Evolutionary conservation across 2,888 invertebrate genomes (phyloP).

Genomic region (Amaurobius ferox): DNA sequence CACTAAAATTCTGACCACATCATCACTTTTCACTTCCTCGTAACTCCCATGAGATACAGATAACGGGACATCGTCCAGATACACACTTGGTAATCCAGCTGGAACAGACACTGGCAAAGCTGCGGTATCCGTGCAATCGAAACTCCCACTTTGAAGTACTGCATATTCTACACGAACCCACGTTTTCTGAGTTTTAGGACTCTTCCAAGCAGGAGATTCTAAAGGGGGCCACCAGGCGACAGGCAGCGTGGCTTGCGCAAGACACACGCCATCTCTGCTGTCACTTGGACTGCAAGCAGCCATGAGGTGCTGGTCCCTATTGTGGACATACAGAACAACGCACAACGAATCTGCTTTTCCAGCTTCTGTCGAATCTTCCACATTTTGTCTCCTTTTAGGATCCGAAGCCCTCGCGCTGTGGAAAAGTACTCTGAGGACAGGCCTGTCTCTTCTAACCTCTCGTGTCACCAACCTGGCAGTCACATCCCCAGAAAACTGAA

Average conservation of each 20-base stretch:
- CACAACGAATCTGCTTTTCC: slow-evolving; percentile 51
- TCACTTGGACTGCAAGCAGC: slow-evolving; percentile 96
- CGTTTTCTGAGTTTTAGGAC: slow-evolving; percentile 74
- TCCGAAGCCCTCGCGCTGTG: slow-evolving; percentile 79
- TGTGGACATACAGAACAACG: slow-evolving; percentile 76
- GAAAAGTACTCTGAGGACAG: slow-evolving; percentile 93
- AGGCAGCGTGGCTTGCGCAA: slow-evolving; percentile 91
- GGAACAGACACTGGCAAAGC: slow-evolving; percentile 82
- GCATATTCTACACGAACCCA: slow-evolving; percentile 90
- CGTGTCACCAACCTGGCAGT: slow-evolving; percentile 94
- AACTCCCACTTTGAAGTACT: slow-evolving; percentile 80
- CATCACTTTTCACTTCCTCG: slow-evolving; percentile 89
- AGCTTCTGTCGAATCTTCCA: slow-evolving; percentile 30
- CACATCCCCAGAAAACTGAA: slow-evolving; percentile 78
- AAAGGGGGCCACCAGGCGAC: slow-evolving; percentile 89
- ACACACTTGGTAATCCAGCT: slow-evolving; percentile 81
- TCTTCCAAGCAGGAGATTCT: slow-evolving; percentile 67
- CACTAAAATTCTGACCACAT: slow-evolving; percentile 88
- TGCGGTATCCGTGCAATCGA: slow-evolving; percentile 73
- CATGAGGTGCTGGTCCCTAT: slow-evolving; percentile 82
- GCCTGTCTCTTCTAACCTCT: slow-evolving; percentile 91
- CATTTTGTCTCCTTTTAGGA: slow-evolving; percentile 45
- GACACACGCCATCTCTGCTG: slow-evolving; percentile 90
- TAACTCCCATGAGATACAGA: slow-evolving; percentile 86
- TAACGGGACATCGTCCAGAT: slow-evolving; percentile 82